phyloP scores from a whole-genome alignment of 2,888 invertebrate genomes.

The Fragum sueziense region DNA sequence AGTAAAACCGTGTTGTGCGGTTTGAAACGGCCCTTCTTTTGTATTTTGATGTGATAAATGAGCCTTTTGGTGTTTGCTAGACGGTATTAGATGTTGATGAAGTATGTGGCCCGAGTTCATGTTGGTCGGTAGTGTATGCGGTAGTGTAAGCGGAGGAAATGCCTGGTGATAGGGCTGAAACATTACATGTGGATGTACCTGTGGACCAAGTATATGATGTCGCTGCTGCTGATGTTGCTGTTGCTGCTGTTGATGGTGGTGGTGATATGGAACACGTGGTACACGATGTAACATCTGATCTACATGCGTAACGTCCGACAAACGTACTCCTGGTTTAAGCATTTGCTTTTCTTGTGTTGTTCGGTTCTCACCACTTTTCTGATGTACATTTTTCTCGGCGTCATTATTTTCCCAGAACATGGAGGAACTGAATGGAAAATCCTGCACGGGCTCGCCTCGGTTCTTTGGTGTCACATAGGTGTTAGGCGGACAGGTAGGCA shows the following conservation, averaged over 20 bases:
- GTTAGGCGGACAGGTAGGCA: no score
- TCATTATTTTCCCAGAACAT: constrained; percentile 10
- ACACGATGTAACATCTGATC: background rate
- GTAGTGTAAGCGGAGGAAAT: background rate
- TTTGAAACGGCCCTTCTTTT: no score
- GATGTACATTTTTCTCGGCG: background rate
- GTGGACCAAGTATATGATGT: background rate
- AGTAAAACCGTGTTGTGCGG: no score
- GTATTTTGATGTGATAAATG: no score
- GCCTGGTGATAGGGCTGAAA: background rate
- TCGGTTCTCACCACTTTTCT: background rate
- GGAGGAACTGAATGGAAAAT: constrained; percentile 5
- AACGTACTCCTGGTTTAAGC: background rate
- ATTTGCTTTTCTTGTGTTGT: no score
- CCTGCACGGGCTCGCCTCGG: background rate
- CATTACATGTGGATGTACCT: background rate
- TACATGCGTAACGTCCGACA: background rate
- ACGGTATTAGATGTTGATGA: no score
- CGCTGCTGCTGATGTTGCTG: no score
- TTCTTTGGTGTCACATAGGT: background rate
- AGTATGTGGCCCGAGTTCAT: background rate
- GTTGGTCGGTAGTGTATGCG: background rate
- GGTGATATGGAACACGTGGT: background rate
- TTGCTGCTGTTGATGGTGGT: no score
- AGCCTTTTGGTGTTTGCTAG: background rate